Conservation (phyloP, 2,113 vertebrate genomes). For the Oncorhynchus kisutch region DNA sequence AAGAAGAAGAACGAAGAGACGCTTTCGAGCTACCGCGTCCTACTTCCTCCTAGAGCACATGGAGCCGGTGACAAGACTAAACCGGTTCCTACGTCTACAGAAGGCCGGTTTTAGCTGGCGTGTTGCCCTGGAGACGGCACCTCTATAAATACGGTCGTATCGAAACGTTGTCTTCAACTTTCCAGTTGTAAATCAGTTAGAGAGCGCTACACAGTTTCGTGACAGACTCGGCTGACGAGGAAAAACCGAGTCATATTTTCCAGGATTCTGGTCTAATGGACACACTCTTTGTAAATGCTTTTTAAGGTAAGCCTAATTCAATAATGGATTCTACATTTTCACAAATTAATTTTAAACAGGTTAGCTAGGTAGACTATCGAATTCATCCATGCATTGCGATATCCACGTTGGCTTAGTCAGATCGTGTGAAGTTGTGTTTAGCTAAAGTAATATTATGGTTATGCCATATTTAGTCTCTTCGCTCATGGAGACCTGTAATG, state of each 20-base stretch:
- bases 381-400: too few relatives aligned
- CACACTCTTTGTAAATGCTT: constrained; percentile 87
- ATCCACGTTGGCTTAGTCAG: neutral
- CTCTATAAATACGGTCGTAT: constrained; percentile 79
- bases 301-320: constrained; percentile 74
- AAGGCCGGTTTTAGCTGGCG: constrained; percentile 93
- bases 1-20: too few relatives aligned
- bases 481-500: too few relatives aligned
- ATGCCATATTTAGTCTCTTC: too few relatives aligned
- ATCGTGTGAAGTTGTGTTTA: neutral
- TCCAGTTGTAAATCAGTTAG: neutral
- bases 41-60: constrained; percentile 11
- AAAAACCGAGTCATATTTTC: constrained; percentile 28
- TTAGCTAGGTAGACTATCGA: too few relatives aligned
- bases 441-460: too few relatives aligned
- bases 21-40: neutral
- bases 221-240: neutral
- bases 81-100: constrained; percentile 78
- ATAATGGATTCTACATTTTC: neutral
- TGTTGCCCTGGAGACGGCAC: constrained; percentile 81
- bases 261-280: constrained; percentile 73
- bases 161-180: constrained; percentile 30
- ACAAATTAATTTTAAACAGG: neutral
- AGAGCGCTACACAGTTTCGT: neutral
- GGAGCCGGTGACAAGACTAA: constrained; percentile 69